Base-by-base conservation (phyloP, 2,888 invertebrate genomes). In the Lasioglossum vierecki region DNA sequence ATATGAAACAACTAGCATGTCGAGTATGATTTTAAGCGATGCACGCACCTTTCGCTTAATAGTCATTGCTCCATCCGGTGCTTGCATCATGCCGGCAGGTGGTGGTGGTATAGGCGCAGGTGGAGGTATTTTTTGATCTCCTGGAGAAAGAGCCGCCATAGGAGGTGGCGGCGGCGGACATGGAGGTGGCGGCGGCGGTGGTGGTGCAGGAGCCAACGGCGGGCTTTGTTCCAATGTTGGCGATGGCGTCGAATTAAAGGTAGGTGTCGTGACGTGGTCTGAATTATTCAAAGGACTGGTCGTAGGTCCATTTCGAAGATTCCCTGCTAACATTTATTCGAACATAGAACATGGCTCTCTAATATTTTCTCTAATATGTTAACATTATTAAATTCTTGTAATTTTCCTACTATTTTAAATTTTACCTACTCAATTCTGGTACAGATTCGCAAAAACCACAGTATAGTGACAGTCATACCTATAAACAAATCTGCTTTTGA, bases 1-100 rank as follows among this genome's bases (percentile, higher is more conserved):
- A 39, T 9, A 11, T 68, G 39, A 39, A 35, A 39, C 22, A 11
- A 9, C 22, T 26, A 39, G 22, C 22, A 22, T 18, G 39, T 68
- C 39, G 35, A 39, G 68, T 68, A 79, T 80, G 63, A 53, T 30
- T 72, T 70, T 30, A 57, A 75, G n/a, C 44, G 8, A 71, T 8
- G 26, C 22, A 80, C 77, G 30, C 80, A 94, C 95, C 95, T 99
- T 99, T 94, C 98, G 96, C 96, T 99, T 99, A 93, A 99, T 99
- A 77, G 99, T 99, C 98, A 99, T 98, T 53, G 97, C 98, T 90
- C 97, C 98, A 44, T 96, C 96, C 91, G 97, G 97, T 35, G 97
- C 97, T 39, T 96, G 96, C 96, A 98, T 97, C 92, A 96, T 96
- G 3, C 97, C 97, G 1, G 98, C 98, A 1, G 97, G 97, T 13